Percentiles rank a stretch among this genome's conserved stretches.
phyloP scores from a whole-genome alignment of 2,888 invertebrate species.

The Plagodis pulveraria region DNA sequence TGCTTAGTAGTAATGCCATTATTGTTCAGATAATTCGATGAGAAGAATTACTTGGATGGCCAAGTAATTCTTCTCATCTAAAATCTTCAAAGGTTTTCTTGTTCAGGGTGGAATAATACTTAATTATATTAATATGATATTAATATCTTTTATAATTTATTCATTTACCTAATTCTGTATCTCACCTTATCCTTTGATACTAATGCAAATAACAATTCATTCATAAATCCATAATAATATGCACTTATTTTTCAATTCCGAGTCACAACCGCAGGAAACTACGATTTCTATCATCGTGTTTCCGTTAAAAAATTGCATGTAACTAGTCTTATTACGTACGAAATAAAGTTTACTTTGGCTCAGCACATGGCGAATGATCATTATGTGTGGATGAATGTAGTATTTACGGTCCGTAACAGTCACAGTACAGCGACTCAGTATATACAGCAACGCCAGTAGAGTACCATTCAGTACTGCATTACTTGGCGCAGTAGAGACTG shows the following conservation, averaged over 20 bases:
- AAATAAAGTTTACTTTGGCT: slow-evolving; percentile 49
- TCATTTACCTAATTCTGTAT: too few relatives aligned
- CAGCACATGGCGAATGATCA: slow-evolving; percentile 57
- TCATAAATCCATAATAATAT: slow-evolving; percentile 41
- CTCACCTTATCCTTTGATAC: too few relatives aligned
- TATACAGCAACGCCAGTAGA: slow-evolving; percentile 42
- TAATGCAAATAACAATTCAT: slow-evolving; percentile 44
- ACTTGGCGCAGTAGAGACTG: slow-evolving; percentile 55
- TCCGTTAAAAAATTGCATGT: slow-evolving; percentile 46
- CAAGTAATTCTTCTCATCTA: too few relatives aligned
- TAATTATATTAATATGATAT: too few relatives aligned
- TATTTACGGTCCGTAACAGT: slow-evolving; percentile 69
- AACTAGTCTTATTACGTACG: slow-evolving; percentile 35
- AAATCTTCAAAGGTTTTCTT: too few relatives aligned
- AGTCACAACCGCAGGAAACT: slow-evolving; percentile 70
- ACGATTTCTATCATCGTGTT: slow-evolving; percentile 69
- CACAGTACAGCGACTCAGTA: slow-evolving; percentile 60
- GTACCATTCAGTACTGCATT: slow-evolving; percentile 55
- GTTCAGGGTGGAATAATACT: too few relatives aligned
- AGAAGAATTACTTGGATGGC: too few relatives aligned
- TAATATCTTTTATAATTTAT: too few relatives aligned
- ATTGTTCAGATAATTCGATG: too few relatives aligned
- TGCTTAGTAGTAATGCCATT: too few relatives aligned
- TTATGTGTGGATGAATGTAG: slow-evolving; percentile 61
- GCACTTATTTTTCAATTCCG: slow-evolving; percentile 49